phyloP scores from a whole-genome alignment of 2,888 invertebrate species.

The Dromius quadrimaculatus region DNA sequence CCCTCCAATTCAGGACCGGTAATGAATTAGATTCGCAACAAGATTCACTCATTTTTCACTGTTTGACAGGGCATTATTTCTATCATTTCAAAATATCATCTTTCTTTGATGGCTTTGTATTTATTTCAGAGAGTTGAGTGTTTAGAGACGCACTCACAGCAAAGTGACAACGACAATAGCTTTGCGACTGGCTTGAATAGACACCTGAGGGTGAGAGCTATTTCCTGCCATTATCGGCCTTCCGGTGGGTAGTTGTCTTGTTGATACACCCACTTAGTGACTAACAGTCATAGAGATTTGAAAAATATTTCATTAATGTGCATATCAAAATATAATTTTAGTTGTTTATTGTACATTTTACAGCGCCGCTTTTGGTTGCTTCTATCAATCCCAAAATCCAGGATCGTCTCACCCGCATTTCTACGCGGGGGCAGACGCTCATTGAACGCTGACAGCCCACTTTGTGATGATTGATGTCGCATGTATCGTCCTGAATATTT shows the following conservation, averaged over 20 bases:
- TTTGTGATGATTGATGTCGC: slow-evolving; percentile 63
- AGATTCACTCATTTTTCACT: slow-evolving; percentile 21
- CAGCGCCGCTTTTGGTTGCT: no score
- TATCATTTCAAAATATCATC: slow-evolving; percentile 5
- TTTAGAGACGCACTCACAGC: slow-evolving; percentile 1
- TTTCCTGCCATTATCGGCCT: slow-evolving; percentile 57
- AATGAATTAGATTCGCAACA: not conserved
- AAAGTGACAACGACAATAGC: slow-evolving; percentile 22
- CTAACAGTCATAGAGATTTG: not conserved
- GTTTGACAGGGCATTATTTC: slow-evolving; percentile 2
- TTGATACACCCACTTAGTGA: not conserved
- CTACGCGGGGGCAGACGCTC: not conserved
- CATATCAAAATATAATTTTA: no score
- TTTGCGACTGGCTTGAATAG: not conserved
- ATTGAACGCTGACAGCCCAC: slow-evolving; percentile 61
- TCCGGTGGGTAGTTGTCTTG: slow-evolving; percentile 44
- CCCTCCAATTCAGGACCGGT: no score
- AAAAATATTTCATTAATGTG: no score
- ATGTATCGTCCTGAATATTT: slow-evolving; percentile 64
- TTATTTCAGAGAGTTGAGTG: slow-evolving; percentile 53
- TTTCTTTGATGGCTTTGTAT: slow-evolving; percentile 22
- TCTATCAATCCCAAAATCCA: no score
- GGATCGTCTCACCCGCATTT: no score
- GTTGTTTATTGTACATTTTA: no score
- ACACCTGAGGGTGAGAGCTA: slow-evolving; percentile 53